phyloP scores from a whole-genome alignment of 2,888 invertebrate genomes.

The Drosophila quinaria region DNA sequence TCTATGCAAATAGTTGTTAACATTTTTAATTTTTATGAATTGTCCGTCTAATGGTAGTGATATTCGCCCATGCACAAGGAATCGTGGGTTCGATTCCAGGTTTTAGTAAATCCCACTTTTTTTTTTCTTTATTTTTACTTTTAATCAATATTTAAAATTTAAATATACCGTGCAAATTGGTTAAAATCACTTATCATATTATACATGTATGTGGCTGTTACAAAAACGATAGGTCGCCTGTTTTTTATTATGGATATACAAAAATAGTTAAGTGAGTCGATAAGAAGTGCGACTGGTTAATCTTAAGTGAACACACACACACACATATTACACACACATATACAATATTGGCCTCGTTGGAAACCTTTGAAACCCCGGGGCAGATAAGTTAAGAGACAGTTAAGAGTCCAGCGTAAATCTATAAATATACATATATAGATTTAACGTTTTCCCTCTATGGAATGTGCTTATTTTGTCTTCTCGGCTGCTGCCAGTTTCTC shows the following conservation, averaged over 20 bases:
- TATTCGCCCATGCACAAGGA: too few species aligned
- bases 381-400: slow-evolving; percentile 27
- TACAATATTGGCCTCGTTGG: not conserved
- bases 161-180: too few species aligned
- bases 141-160: too few species aligned
- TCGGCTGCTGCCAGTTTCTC: slow-evolving; percentile 71
- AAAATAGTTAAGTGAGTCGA: not conserved
- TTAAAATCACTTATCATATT: too few species aligned
- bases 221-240: too few species aligned
- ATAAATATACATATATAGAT: slow-evolving; percentile 13
- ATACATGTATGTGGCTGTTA: too few species aligned
- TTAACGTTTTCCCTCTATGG: slow-evolving; percentile 2
- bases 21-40: too few species aligned
- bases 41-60: too few species aligned
- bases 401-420: slow-evolving; percentile 10
- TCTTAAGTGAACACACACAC: slow-evolving; percentile 8
- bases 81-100: too few species aligned
- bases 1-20: too few species aligned
- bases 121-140: too few species aligned
- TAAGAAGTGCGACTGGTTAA: slow-evolving; percentile 3
- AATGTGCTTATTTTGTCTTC: slow-evolving; percentile 52
- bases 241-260: slow-evolving; percentile 27
- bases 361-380: slow-evolving; percentile 32
- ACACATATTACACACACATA: slow-evolving; percentile 2
- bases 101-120: too few species aligned